Evolutionary conservation across 2,888 invertebrate species (phyloP).

Genomic region (Poecilobothrus nobilitatus): DNA sequence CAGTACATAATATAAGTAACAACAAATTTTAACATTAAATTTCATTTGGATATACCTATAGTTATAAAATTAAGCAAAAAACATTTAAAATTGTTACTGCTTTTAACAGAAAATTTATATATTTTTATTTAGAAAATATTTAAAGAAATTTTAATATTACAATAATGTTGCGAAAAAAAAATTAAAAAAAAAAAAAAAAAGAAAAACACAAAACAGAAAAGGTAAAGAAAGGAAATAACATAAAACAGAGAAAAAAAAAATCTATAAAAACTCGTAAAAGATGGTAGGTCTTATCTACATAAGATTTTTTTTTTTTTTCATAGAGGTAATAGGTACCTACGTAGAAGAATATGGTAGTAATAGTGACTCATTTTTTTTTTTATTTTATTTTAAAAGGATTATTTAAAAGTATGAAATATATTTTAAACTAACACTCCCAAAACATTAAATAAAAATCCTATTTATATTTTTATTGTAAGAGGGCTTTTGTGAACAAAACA

Average conservation of each 20-base stretch:
- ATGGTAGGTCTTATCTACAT: background rate
- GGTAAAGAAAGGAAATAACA: background rate
- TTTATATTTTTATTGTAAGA: too few relatives aligned
- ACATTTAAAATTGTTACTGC: too few relatives aligned
- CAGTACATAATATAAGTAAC: too few relatives aligned
- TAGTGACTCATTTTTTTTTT: slow-evolving; percentile 2
- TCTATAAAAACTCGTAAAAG: background rate
- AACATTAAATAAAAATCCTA: background rate
- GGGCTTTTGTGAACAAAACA: background rate
- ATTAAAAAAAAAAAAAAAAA: background rate
- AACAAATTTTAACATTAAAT: too few relatives aligned
- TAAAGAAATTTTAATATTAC: too few relatives aligned
- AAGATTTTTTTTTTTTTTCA: background rate
- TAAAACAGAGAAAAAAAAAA: background rate
- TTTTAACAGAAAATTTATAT: too few relatives aligned
- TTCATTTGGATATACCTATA: too few relatives aligned
- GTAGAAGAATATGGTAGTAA: background rate
- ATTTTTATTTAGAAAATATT: too few relatives aligned
- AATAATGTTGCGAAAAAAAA: too few relatives aligned
- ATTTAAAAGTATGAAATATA: background rate
- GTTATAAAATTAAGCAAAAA: too few relatives aligned
- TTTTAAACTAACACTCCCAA: background rate
- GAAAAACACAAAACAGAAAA: background rate
- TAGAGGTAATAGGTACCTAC: slow-evolving; percentile 6
- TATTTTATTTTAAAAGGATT: background rate